Evolutionary conservation across 1,140 invertebrate species (phyloP).

Genomic region (Drosophila pectinifera): DNA sequence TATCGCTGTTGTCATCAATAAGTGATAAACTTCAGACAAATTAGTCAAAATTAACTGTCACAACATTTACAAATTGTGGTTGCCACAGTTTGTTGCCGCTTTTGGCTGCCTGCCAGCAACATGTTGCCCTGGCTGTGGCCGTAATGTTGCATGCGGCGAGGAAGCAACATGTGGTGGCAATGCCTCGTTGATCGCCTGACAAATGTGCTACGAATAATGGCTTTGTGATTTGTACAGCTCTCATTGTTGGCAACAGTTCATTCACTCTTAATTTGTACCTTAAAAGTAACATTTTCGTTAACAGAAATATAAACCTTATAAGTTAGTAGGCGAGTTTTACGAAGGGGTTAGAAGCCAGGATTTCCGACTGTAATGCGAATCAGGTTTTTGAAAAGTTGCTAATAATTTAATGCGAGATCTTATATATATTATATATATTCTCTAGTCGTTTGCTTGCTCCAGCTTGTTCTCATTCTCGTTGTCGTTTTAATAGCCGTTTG

Average conservation of each 20-base stretch:
- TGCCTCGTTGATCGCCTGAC: conserved; percentile 24
- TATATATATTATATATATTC: too few relatives aligned
- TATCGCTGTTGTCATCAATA: conserved; percentile 64
- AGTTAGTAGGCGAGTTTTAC: too few relatives aligned
- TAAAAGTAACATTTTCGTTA: background rate
- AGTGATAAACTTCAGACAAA: conserved; percentile 75
- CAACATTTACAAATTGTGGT: conserved; percentile 67
- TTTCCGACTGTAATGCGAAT: background rate
- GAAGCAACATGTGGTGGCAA: conserved; percentile 40
- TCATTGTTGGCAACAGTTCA: conserved; percentile 15
- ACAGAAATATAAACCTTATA: background rate
- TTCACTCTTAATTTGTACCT: conserved; percentile 16
- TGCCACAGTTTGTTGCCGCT: conserved; percentile 31
- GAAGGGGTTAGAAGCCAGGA: too few relatives aligned
- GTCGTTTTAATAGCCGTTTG: too few relatives aligned
- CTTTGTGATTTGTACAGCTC: conserved; percentile 8
- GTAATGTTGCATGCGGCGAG: conserved; percentile 10
- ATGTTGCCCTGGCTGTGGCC: conserved; percentile 25
- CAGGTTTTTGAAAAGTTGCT: background rate
- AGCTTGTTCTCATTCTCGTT: too few relatives aligned
- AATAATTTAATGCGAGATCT: background rate
- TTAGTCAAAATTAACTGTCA: conserved; percentile 79
- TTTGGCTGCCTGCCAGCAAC: conserved; percentile 22
- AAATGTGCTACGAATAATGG: conserved; percentile 23
- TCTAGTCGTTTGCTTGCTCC: too few relatives aligned